Evolutionary conservation across 2,888 invertebrate genomes (phyloP).

Genomic region (Lumbricus terrestris): DNA sequence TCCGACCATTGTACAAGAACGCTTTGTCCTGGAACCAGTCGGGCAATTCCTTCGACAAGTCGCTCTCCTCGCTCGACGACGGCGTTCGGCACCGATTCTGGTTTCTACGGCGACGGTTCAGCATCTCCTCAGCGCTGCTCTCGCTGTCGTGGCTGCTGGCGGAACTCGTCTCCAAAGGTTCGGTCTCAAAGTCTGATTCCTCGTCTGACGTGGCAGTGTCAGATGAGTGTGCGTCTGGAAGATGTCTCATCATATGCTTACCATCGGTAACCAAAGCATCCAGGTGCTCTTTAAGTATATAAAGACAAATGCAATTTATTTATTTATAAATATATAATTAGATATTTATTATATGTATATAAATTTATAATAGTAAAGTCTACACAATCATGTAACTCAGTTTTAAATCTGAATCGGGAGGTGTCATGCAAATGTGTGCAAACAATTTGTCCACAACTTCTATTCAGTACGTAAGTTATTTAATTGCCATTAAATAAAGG

Average conservation of each 20-base stretch:
- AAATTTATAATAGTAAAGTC: too few species aligned
- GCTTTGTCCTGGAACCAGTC: constrained; percentile 21
- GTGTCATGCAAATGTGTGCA: too few species aligned
- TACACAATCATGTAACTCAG: too few species aligned
- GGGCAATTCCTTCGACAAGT: background rate
- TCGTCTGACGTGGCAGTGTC: background rate
- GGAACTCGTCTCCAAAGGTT: constrained; percentile 11
- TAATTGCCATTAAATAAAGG: too few species aligned
- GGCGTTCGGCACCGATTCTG: background rate
- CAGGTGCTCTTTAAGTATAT: background rate
- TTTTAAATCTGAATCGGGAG: too few species aligned
- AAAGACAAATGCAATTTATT: background rate
- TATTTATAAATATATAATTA: background rate
- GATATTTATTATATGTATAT: too few species aligned
- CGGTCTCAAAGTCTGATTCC: constrained; percentile 12
- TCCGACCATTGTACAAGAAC: constrained; percentile 6
- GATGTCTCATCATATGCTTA: background rate
- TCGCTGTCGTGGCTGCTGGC: background rate
- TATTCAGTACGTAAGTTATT: too few species aligned
- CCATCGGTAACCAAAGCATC: background rate
- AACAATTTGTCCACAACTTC: too few species aligned
- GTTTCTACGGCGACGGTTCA: background rate
- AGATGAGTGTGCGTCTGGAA: background rate
- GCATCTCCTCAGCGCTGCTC: background rate
- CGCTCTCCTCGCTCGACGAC: constrained; percentile 15